Conservation (phyloP, 2,113 vertebrate genomes). For the Nibea albiflora region DNA sequence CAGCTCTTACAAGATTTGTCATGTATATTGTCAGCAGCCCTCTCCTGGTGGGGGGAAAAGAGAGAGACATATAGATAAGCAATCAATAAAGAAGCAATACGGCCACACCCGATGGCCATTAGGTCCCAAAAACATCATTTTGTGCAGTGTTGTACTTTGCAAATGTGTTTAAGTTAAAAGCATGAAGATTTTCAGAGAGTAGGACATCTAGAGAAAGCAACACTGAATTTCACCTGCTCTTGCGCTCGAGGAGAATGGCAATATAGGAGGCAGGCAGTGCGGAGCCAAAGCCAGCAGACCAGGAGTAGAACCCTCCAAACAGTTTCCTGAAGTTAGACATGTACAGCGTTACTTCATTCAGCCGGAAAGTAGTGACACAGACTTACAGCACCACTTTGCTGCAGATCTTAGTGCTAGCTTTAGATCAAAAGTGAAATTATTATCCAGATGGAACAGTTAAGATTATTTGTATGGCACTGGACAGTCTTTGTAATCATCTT, state of each 20-base stretch:
- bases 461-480: too few species aligned
- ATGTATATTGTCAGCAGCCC: constrained; percentile 99
- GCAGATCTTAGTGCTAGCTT: neutral
- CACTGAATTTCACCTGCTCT: constrained; percentile 90
- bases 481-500: too few species aligned
- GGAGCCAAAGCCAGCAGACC: constrained; percentile 95
- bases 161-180: neutral
- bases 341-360: neutral
- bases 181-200: neutral
- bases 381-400: neutral
- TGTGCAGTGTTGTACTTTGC: neutral
- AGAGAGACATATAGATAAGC: neutral
- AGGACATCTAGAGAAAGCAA: neutral
- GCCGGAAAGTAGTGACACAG: neutral
- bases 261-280: constrained; percentile 97
- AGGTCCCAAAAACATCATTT: neutral
- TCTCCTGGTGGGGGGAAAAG: constrained; percentile 87
- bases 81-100: neutral
- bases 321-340: constrained; percentile 85
- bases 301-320: constrained; percentile 94
- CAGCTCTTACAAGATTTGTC: constrained; percentile 94
- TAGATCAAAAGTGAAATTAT: neutral
- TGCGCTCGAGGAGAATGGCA: constrained; percentile 96
- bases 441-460: neutral
- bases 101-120: neutral